Base-by-base conservation (phyloP, 23 tunicate species). In the Ciona savignyi region DNA sequence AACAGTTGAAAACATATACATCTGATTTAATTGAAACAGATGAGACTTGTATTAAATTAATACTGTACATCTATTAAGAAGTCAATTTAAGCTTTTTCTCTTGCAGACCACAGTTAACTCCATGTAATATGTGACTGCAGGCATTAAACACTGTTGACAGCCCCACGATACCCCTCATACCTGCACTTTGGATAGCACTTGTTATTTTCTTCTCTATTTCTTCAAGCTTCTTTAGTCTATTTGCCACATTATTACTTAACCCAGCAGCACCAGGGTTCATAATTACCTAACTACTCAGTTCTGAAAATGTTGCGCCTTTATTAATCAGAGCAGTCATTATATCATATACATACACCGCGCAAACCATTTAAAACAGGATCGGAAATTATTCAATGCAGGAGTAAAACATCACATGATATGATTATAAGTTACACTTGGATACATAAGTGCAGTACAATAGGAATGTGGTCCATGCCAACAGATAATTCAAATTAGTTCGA, bases 141-240 rank as follows among this genome's bases (percentile, higher is more conserved):
- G n/a, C n/a, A n/a, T n/a, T n/a, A n/a, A n/a, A n/a, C n/a, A n/a
- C n/a, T n/a, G n/a, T n/a, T n/a, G n/a, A n/a, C n/a, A n/a, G n/a
- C n/a, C n/a, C n/a, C n/a, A n/a, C n/a, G n/a, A n/a, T n/a, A 42
- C 15, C 9, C 15, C 56, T 15, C 26, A 32, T 66, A 88, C 96
- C 96, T 60, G 96, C 96, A 66, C 51, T 82, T 28, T 88, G 76
- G 25, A 88, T 60, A 4, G 96, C 96, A 27, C 26, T 64, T 32
- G 79, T 78, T n/a, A 88, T 82, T 64, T 81, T 81, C 62, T 78
- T 88, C 61, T 88, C 96, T 68, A 88, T 88, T 11, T 88, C 96
- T 77, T 88, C 96, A 31, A 88, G 70, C 33, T 78, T 80, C 60
- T 88, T 82, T 29, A 88, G 35, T 24, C 96, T 72, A 35, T 60